A percentile compares a stretch with the other conserved stretches of the same genome.
These are phyloP conservation scores for Volucella bombylans DNA, from an alignment of 2,888 invertebrate species.

Conservation along the genomic window DNA sequence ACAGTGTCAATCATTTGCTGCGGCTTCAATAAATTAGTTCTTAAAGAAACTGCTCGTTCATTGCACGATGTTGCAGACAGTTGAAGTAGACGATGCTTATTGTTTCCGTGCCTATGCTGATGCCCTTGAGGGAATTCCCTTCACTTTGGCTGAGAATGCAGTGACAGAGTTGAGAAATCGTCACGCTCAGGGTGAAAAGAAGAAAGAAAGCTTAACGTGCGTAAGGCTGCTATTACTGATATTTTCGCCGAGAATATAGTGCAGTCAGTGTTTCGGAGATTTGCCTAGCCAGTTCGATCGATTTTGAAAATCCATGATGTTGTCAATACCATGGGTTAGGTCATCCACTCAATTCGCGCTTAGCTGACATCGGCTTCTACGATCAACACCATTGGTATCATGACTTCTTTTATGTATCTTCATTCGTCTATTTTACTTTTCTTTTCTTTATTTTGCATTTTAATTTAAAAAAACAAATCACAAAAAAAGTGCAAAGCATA, in stretches of 20 bases:
- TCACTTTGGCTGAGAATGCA: constrained; percentile 92
- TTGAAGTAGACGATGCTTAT: constrained; percentile 96
- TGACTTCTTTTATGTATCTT: constrained; percentile 37
- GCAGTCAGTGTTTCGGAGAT: constrained; percentile 96
- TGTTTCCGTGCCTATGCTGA: constrained; percentile 97
- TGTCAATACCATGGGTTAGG: constrained; percentile 83
- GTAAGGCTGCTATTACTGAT: constrained; percentile 97
- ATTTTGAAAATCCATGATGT: constrained; percentile 99
- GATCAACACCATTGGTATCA: constrained; percentile 34
- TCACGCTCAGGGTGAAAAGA: constrained; percentile 95
- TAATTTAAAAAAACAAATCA: constrained; percentile 65
- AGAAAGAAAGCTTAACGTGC: constrained; percentile 95
- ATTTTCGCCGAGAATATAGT: constrained; percentile 98
- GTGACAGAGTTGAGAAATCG: constrained; percentile 97
- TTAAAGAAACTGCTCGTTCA: constrained; percentile 95
- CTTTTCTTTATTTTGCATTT: constrained; percentile 54
- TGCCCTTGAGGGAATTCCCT: constrained; percentile 96
- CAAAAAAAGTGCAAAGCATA: constrained; percentile 43
- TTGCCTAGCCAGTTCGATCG: constrained; percentile 94
- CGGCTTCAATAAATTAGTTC: constrained; percentile 91
- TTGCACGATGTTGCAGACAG: constrained; percentile 93
- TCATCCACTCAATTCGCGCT: constrained; percentile 27
- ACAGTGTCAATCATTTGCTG: constrained; percentile 97
- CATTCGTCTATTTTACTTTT: constrained; percentile 49
- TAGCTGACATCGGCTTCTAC: constrained; percentile 12